A percentile compares a stretch with the other conserved stretches of the same genome.
Evolutionary conservation across 2,113 vertebrate species (phyloP).

Genomic region (Ancistrus triradiatus): DNA sequence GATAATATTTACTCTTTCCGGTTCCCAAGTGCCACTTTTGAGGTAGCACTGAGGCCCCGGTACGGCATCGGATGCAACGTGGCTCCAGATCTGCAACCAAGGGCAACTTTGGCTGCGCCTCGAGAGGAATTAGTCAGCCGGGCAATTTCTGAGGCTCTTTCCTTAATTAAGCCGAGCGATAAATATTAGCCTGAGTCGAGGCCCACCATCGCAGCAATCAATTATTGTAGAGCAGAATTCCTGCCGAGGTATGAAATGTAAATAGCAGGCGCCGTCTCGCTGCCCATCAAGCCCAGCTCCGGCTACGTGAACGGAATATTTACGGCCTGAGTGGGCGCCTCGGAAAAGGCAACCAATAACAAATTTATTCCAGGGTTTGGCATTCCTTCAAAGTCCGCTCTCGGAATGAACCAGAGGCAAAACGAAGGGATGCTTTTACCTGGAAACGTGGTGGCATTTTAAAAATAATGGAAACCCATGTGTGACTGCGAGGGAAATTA

Average conservation of each 20-base stretch:
- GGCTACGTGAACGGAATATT: conserved; percentile 35
- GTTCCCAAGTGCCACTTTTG: not conserved
- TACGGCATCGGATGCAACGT: conserved; percentile 1
- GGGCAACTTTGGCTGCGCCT: not conserved
- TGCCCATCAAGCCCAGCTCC: conserved; percentile 30
- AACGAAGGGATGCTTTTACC: not conserved
- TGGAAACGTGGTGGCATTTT: not conserved
- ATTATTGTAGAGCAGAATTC: conserved; percentile 44
- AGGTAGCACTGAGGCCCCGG: not conserved
- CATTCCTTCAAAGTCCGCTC: not conserved
- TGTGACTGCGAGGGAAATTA: not conserved
- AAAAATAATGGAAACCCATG: not conserved
- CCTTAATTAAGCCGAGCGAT: conserved; percentile 54
- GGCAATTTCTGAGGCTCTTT: conserved; percentile 41
- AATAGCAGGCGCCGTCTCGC: conserved; percentile 40
- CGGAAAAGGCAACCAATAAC: not conserved
- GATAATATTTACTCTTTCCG: conserved; percentile 27
- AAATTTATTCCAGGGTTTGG: conserved; percentile 17
- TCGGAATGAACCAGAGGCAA: conserved; percentile 4
- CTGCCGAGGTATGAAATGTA: conserved; percentile 50
- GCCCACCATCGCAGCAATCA: conserved; percentile 42
- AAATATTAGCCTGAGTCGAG: conserved; percentile 45
- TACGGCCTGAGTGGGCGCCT: not conserved
- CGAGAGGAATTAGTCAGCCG: conserved; percentile 30
- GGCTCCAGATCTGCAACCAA: not conserved